Conservation (phyloP, 2,888 invertebrate genomes). For the Metacarcinus magister region DNA sequence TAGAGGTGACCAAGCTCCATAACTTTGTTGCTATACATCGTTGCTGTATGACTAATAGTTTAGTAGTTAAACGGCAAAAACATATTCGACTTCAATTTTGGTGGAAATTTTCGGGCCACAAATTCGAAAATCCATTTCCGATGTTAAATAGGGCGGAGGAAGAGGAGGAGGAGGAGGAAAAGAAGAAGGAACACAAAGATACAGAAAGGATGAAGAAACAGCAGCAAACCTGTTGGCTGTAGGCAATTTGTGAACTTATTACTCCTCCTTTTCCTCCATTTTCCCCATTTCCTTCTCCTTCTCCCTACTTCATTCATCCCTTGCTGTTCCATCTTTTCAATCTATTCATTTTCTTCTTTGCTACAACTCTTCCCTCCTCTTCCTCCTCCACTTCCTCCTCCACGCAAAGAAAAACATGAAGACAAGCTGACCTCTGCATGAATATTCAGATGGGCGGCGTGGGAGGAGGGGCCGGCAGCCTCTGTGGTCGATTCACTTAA, state of each 20-base stretch:
- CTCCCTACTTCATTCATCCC: not conserved
- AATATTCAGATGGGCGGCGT: not conserved
- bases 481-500: constrained; percentile 19
- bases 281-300: not conserved
- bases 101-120: too few relatives aligned
- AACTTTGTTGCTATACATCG: too few relatives aligned
- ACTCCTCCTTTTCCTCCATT: not conserved
- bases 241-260: not conserved
- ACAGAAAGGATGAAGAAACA: not conserved
- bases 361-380: too few relatives aligned
- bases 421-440: not conserved
- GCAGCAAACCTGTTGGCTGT: not conserved
- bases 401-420: not conserved
- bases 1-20: too few relatives aligned
- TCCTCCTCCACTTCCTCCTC: constrained; percentile 35
- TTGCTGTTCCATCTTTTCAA: not conserved
- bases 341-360: not conserved
- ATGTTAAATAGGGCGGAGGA: not conserved
- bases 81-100: too few relatives aligned
- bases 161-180: not conserved
- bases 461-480: not conserved
- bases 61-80: too few relatives aligned
- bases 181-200: not conserved
- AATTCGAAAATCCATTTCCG: not conserved
- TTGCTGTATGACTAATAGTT: too few relatives aligned